Conservation (phyloP, 1,140 invertebrate species). For the Ridgeia piscesae region DNA sequence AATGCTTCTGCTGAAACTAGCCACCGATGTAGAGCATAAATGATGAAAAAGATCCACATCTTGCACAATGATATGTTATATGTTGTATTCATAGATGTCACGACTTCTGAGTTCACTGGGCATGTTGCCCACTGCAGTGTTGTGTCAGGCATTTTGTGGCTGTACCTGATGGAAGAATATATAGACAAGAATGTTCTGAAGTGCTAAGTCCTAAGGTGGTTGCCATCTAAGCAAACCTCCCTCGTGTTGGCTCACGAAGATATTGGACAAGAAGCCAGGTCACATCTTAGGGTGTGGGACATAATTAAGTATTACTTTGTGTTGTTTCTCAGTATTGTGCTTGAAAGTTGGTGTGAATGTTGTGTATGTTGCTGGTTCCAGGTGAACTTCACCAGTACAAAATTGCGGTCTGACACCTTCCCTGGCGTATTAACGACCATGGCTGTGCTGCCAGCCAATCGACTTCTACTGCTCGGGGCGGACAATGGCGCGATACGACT, state of each 20-base stretch:
- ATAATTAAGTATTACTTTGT: background rate
- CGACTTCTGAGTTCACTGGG: too few species aligned
- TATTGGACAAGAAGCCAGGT: background rate
- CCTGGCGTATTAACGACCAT: conserved; percentile 87
- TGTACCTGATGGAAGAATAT: background rate
- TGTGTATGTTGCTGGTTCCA: background rate
- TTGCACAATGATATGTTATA: background rate
- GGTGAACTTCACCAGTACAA: conserved; percentile 68
- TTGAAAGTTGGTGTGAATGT: background rate
- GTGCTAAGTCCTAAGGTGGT: background rate
- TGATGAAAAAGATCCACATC: background rate
- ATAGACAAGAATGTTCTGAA: background rate
- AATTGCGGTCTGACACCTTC: conserved; percentile 80
- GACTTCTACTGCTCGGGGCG: conserved; percentile 81
- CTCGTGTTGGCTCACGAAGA: background rate
- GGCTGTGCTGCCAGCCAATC: conserved; percentile 83
- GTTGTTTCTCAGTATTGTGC: background rate
- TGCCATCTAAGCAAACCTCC: background rate
- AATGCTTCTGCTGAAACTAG: too few species aligned
- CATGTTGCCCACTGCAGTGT: too few species aligned
- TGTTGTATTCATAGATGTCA: background rate
- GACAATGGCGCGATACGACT: conserved; percentile 86
- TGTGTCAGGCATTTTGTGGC: background rate
- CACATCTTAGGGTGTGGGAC: background rate
- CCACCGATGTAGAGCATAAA: background rate